These are phyloP conservation scores for Rhopalosiphum maidis DNA, from an alignment of 1,140 invertebrate species.

Conservation along the genomic window DNA sequence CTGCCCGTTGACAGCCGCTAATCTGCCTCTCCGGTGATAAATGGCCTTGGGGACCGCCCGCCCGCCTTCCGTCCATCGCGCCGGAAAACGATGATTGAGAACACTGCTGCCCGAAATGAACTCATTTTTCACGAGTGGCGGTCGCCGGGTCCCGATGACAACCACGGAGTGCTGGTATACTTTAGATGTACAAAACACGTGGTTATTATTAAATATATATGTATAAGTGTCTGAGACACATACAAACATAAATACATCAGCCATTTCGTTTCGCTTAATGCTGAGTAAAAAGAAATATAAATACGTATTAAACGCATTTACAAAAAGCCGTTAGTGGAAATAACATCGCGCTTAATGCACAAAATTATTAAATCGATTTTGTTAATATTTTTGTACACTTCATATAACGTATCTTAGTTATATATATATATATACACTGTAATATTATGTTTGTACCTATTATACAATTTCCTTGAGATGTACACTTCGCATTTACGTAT, in stretches of 20 bases:
- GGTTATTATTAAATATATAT: slow-evolving; percentile 36
- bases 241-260: background rate
- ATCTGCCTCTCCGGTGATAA: slow-evolving; percentile 54
- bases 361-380: background rate
- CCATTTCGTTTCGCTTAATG: background rate
- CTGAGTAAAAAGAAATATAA: background rate
- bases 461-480: background rate
- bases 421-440: background rate
- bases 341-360: background rate
- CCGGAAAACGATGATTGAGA: slow-evolving; percentile 50
- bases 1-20: slow-evolving; percentile 43
- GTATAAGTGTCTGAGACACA: background rate
- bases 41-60: slow-evolving; percentile 3
- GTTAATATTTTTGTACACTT: background rate
- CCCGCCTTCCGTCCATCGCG: background rate
- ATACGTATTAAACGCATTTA: background rate
- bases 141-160: slow-evolving; percentile 24
- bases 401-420: background rate
- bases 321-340: background rate
- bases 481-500: background rate
- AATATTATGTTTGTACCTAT: background rate
- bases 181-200: slow-evolving; percentile 24
- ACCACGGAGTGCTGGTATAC: slow-evolving; percentile 23
- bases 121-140: slow-evolving; percentile 53
- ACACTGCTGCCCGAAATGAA: slow-evolving; percentile 48